Conservation (phyloP, 2,888 invertebrate genomes). For the Cheilosia urbana region DNA sequence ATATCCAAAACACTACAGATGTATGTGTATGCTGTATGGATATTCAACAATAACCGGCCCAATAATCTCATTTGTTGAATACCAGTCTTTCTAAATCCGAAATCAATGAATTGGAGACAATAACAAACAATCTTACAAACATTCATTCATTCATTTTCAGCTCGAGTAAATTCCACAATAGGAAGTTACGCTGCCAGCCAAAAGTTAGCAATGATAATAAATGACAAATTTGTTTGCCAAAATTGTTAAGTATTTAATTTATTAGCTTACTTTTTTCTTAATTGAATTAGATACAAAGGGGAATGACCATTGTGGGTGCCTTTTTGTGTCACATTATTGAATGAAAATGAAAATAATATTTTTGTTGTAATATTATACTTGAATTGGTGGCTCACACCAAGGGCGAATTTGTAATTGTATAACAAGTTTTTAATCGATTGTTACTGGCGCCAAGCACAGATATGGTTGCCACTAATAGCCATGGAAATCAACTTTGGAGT, state of each 20-base stretch:
- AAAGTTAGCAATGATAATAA: conserved; percentile 4
- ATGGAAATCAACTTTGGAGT: no score
- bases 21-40: no score
- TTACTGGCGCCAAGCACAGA: no score
- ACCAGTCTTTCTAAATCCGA: background rate
- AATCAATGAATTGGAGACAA: conserved; percentile 12
- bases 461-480: no score
- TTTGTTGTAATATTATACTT: no score
- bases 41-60: background rate
- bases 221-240: background rate
- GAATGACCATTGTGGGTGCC: background rate
- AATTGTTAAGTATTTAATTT: conserved; percentile 12
- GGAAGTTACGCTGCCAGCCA: conserved; percentile 27
- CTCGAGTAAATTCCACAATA: conserved; percentile 10
- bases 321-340: no score
- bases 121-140: conserved; percentile 18
- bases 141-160: conserved; percentile 15
- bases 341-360: no score
- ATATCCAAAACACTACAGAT: background rate
- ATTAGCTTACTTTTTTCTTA: background rate
- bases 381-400: no score
- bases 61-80: background rate
- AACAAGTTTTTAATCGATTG: no score
- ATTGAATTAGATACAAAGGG: background rate
- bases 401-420: no score